A percentile compares a stretch with the other conserved stretches of the same genome.
phyloP scores from a whole-genome alignment of 2,797 vertebrate species.

The Coluber constrictor region DNA sequence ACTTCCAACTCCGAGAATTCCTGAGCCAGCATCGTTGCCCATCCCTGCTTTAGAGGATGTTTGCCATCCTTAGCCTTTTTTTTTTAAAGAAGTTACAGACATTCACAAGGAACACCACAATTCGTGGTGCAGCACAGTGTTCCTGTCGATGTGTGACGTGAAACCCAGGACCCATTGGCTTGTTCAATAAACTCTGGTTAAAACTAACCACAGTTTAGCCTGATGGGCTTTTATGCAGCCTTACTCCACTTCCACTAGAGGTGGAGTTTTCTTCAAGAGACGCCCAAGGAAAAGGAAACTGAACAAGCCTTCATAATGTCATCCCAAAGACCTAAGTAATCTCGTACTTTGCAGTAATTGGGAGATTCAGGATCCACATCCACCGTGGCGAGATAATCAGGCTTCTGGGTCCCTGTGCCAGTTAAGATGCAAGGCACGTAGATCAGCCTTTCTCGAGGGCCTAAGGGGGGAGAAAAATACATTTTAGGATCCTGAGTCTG shows the following conservation, averaged over 20 bases:
- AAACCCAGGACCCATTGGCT: background rate
- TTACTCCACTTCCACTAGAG: background rate
- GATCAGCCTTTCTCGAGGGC: slow-evolving; percentile 82
- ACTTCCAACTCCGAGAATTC: background rate
- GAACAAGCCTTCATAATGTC: background rate
- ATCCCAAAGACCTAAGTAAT: too few species aligned
- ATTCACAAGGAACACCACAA: background rate
- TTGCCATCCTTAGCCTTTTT: background rate
- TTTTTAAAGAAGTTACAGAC: background rate
- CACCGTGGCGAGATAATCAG: slow-evolving; percentile 88
- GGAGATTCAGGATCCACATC: slow-evolving; percentile 83
- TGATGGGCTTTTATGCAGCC: background rate
- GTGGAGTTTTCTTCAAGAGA: background rate
- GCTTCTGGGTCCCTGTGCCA: slow-evolving; percentile 73
- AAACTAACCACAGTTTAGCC: background rate
- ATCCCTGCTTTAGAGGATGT: background rate
- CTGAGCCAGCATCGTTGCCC: background rate
- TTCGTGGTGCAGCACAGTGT: background rate
- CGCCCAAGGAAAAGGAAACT: background rate
- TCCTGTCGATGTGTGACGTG: too few species aligned
- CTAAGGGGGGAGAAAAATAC: background rate
- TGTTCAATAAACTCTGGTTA: background rate
- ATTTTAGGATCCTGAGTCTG: background rate
- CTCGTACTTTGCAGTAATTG: slow-evolving; percentile 79
- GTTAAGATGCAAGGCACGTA: slow-evolving; percentile 90